Evolutionary conservation across 1,140 invertebrate genomes (phyloP), one percentile per base, ranked within the genome.

Genomic region (Limonius californicus): DNA sequence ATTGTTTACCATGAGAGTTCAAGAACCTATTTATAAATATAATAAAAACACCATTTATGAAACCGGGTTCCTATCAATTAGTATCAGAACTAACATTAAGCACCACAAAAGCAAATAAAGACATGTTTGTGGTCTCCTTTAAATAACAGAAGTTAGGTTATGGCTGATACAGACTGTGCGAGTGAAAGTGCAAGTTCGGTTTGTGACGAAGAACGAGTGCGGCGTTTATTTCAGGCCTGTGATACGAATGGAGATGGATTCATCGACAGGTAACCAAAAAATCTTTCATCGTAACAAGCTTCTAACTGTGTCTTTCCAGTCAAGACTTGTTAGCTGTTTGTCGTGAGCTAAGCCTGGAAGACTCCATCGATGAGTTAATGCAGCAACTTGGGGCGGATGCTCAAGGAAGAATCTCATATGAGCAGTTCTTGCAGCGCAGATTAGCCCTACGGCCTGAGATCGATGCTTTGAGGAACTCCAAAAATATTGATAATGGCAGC

Each of bases 201-300:
- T 61, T 82, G 83, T 65, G 86, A 87, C 72, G 86, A 87, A 74
- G 86, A 88, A 76, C 72, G 85, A 68, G 80, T 87, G 8, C 77
- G 81, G 70, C 80, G 84, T 64, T 73, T 87, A 43, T 88, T 88
- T 76, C 83, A 86, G 76, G 85, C 84, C 60, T 88, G 86, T 75
- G 86, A 87, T 79, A 83, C 81, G 56, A 85, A 88, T 76, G 85
- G 85, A 27, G 86, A 88, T 78, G 86, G 86, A 42, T 87, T 79
- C 67, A 85, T 88, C 68, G 85, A 87, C 73, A 85, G 86, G 86
- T 87, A 75, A 45, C 2, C n/a, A n/a, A 23, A 45, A 20, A 21
- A 14, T 9, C 3, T 3, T 9, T 27, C 9, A 4, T 9, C 3
- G 9, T 27, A 9, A 27, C 23, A 27, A 4, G 9, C 23, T 27